These are phyloP conservation scores for Diglossa cyanea DNA, from an alignment of 2,797 vertebrate species.

Conservation along the genomic window DNA sequence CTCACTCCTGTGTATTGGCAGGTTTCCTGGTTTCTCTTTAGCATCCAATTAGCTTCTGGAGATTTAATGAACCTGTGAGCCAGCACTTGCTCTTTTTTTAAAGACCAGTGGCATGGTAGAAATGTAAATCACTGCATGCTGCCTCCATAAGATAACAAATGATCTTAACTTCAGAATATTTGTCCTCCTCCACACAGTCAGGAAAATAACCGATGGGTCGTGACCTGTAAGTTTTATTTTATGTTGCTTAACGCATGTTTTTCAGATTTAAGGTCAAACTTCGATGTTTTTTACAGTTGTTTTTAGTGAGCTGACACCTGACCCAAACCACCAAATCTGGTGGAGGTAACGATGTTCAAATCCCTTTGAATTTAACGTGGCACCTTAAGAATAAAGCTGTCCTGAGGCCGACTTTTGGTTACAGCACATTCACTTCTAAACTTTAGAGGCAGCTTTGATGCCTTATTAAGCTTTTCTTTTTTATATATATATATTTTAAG, in stretches of 20 bases:
- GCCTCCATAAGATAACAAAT: not conserved
- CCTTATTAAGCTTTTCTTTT: not conserved
- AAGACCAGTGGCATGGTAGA: not conserved
- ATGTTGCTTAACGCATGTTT: not conserved
- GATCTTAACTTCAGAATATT: not conserved
- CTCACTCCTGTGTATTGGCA: not conserved
- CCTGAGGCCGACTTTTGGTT: fast-evolving
- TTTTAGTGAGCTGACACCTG: not conserved
- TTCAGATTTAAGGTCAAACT: not conserved
- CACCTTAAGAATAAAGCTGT: not conserved
- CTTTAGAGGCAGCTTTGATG: not conserved
- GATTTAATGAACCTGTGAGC: not conserved
- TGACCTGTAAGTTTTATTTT: not conserved
- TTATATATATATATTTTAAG: not conserved
- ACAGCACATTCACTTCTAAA: not conserved
- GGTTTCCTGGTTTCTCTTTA: not conserved
- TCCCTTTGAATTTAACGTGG: not conserved
- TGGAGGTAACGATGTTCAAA: not conserved
- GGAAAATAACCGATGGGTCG: not conserved
- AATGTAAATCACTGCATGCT: not conserved
- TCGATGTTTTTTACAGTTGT: not conserved
- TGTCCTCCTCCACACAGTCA: not conserved
- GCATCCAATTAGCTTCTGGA: not conserved
- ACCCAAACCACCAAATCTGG: not conserved
- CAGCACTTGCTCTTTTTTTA: not conserved